Percentiles rank a stretch among this genome's conserved stretches.
Conservation (phyloP, 2,797 vertebrate species). For the Coendou prehensilis region DNA sequence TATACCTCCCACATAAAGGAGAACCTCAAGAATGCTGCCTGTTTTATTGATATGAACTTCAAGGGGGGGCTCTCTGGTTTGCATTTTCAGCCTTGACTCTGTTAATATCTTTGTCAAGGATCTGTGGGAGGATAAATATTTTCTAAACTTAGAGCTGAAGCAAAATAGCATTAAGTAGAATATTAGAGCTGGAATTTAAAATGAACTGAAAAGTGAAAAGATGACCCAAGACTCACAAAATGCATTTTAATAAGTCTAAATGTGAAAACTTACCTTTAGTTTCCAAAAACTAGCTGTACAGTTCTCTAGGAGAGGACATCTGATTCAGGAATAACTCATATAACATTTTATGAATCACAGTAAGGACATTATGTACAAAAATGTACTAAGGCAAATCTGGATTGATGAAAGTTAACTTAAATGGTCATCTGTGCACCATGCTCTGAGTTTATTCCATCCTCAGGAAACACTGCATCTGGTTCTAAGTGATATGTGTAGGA, state of each 20-base stretch:
- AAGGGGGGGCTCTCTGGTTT: not conserved
- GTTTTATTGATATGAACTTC: not conserved
- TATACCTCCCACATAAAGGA: not conserved
- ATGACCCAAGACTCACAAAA: not conserved
- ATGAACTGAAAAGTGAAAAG: slow-evolving; percentile 3
- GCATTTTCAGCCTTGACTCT: not conserved
- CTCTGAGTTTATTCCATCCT: not conserved
- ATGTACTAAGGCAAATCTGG: not conserved
- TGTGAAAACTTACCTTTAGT: not conserved
- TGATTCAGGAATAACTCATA: slow-evolving; percentile 34
- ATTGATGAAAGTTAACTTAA: not conserved
- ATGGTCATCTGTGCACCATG: not conserved
- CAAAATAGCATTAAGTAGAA: slow-evolving; percentile 26
- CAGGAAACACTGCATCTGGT: not conserved
- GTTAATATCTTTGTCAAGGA: not conserved
- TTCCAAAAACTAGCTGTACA: slow-evolving; percentile 1
- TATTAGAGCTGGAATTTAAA: not conserved
- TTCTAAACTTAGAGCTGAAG: not conserved
- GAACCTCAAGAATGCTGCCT: not conserved
- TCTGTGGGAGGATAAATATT: not conserved
- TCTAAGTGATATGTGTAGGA: not conserved
- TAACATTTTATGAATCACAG: not conserved
- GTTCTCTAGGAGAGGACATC: not conserved
- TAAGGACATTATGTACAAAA: not conserved
- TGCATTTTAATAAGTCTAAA: slow-evolving; percentile 1